These are phyloP conservation scores for Hormiphora californensis DNA, from an alignment of 37 sponge, comb jelly and placozoan genomes.

Conservation along the genomic window DNA sequence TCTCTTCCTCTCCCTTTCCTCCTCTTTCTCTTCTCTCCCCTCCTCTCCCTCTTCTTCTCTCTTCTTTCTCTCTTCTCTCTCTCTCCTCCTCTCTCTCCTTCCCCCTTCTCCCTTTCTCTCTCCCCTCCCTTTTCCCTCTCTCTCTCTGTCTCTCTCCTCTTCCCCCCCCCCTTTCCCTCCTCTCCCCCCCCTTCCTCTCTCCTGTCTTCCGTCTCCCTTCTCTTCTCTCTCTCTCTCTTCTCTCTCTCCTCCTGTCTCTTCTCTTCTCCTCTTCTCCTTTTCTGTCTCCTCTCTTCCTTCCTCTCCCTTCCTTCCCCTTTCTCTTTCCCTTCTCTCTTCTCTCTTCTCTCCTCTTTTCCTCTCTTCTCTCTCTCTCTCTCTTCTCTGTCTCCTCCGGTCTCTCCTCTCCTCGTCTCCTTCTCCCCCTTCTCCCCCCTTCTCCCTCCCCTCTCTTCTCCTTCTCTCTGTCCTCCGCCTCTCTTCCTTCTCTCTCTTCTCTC, in stretches of 20 bases:
- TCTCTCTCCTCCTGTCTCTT: background rate
- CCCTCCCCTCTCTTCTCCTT: background rate
- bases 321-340: background rate
- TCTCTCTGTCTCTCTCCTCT: background rate
- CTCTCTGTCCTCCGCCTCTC: background rate
- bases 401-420: background rate
- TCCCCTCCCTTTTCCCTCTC: background rate
- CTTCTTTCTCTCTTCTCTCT: background rate
- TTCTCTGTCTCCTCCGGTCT: background rate
- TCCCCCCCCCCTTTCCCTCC: background rate
- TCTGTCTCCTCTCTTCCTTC: background rate
- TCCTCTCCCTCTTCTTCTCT: background rate
- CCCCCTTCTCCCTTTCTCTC: background rate
- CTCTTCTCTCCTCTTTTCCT: background rate
- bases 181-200: background rate
- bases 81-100: background rate
- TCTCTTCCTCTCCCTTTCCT: background rate
- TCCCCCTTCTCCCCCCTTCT: background rate
- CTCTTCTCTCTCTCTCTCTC: background rate
- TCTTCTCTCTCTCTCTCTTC: background rate
- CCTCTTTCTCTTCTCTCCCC: background rate
- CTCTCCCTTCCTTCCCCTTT: background rate
- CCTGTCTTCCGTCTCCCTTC: background rate
- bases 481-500: background rate
- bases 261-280: background rate